These are phyloP conservation scores for Papilio polyxenes DNA, from an alignment of 1,140 invertebrate genomes.

Conservation along the genomic window DNA sequence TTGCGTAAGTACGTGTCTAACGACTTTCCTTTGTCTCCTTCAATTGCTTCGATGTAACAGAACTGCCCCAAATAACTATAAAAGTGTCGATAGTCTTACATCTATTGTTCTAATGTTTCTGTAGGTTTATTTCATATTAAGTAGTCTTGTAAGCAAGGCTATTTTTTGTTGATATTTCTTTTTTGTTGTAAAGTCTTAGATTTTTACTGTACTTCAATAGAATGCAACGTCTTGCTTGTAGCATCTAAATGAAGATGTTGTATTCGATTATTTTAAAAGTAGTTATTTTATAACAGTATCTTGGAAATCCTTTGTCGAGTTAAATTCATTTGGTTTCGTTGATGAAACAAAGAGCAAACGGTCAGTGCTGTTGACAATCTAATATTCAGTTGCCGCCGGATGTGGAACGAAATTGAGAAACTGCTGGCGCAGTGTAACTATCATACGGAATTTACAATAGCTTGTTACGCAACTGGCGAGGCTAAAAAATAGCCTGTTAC, in stretches of 20 bases:
- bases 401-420: slow-evolving; percentile 18
- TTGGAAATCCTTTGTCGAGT: background rate
- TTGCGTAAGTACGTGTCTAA: slow-evolving; percentile 32
- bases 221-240: too few relatives aligned
- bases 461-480: background rate
- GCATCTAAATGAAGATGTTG: too few relatives aligned
- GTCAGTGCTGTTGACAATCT: slow-evolving; percentile 26
- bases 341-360: slow-evolving; percentile 14
- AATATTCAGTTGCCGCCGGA: slow-evolving; percentile 21
- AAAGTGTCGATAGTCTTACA: background rate
- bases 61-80: slow-evolving; percentile 7
- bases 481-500: background rate
- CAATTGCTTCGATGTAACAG: slow-evolving; percentile 6
- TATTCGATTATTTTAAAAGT: too few relatives aligned
- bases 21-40: slow-evolving; percentile 27
- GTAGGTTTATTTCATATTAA: background rate
- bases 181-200: too few relatives aligned
- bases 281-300: background rate
- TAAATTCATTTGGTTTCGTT: slow-evolving; percentile 10
- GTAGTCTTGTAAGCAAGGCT: background rate
- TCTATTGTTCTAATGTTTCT: background rate
- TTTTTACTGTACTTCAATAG: too few relatives aligned
- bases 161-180: too few relatives aligned
- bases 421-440: slow-evolving; percentile 12
- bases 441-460: background rate